Evolutionary conservation across 2,113 vertebrate genomes (phyloP).

Genomic region (Canis aureus): DNA sequence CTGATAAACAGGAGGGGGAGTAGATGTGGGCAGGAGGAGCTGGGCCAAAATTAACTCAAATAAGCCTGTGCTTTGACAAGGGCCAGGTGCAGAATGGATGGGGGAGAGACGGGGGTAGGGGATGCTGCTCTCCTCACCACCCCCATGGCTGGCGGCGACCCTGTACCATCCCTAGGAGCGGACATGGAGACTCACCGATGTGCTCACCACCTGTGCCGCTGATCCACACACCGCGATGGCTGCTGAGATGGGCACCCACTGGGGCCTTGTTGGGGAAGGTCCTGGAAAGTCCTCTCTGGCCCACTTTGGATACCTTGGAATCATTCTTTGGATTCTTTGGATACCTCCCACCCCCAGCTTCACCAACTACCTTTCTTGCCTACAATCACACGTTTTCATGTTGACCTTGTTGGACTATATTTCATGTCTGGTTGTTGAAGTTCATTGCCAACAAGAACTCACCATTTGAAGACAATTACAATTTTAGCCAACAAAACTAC

Average conservation of each 20-base stretch:
- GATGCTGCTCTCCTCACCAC: background rate
- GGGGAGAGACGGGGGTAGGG: background rate
- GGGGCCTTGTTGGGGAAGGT: background rate
- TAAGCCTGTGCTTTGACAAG: constrained; percentile 47
- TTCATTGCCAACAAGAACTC: background rate
- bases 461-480: background rate
- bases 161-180: background rate
- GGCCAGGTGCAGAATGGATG: background rate
- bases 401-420: background rate
- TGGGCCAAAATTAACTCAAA: constrained; percentile 1
- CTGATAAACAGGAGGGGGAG: background rate
- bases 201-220: background rate
- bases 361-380: background rate
- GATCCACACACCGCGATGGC: background rate
- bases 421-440: background rate
- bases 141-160: background rate
- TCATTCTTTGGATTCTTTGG: background rate
- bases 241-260: background rate
- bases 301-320: background rate
- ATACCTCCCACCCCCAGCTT: background rate
- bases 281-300: background rate
- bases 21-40: background rate
- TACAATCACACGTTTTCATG: background rate
- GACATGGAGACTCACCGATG: background rate
- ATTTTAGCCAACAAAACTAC: background rate